Evolutionary conservation across 2,797 vertebrate genomes (phyloP).

Genomic region (Benthosema pterotum): DNA sequence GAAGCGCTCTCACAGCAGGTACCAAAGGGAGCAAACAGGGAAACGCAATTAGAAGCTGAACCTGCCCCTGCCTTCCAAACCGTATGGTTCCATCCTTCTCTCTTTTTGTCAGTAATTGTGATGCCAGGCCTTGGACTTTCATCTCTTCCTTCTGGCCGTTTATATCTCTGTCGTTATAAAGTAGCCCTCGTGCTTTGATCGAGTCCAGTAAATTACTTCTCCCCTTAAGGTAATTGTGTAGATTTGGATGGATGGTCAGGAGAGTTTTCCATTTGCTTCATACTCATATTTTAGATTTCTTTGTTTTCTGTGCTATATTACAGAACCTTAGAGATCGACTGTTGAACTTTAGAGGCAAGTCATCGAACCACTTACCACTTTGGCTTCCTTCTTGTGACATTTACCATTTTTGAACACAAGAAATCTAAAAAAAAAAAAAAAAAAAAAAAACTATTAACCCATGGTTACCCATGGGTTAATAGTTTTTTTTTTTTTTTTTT

Average conservation of each 20-base stretch:
- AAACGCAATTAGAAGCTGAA: constrained; percentile 1
- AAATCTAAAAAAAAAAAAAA: no score
- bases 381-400: no score
- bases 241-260: no score
- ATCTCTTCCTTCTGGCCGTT: constrained; percentile 4
- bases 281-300: neutral
- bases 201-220: no score
- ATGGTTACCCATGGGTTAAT: no score
- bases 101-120: constrained; percentile 14
- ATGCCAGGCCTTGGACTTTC: neutral
- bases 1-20: constrained; percentile 6
- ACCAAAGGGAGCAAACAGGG: constrained; percentile 10
- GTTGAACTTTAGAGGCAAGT: neutral
- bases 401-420: no score
- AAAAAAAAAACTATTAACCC: no score
- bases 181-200: neutral
- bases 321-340: neutral
- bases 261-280: neutral
- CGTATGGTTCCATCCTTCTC: neutral
- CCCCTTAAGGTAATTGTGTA: no score
- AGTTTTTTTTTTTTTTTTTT: no score
- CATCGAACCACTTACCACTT: constrained; percentile 2
- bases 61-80: neutral
- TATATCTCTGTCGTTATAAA: neutral
- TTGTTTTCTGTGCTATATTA: neutral